Evolutionary conservation across 2,113 vertebrate species (phyloP), one percentile per base, ranked within the genome.

Genomic region (Gallinago undulata): DNA sequence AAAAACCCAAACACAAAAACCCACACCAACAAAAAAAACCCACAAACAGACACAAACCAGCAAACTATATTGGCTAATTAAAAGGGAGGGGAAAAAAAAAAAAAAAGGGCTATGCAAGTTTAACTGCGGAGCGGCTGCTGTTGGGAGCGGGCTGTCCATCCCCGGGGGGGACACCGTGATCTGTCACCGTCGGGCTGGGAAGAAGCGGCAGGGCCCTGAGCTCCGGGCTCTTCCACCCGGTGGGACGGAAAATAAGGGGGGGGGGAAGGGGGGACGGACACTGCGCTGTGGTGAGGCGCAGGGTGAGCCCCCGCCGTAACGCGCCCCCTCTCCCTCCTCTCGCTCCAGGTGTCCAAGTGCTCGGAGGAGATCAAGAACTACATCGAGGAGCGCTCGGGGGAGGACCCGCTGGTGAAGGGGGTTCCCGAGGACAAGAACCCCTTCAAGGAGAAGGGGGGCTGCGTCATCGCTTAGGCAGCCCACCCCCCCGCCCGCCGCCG

Each of bases 371-470:
- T 99, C 81, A 99, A 98, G 95, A 99, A 99, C 45, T 99, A 99
- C 88, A 98, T 99, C 94, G 98, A 99, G 97, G 98, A 98, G 81
- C 97, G 98, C 87, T 98, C 97, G 79, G 99, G 99, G 3, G 99
- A 99, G 51, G 99, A 99, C 84, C 98, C 97, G 35, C 98, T 99
- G 31, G 98, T 99, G 87, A 99, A 99, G 97, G 99, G 99, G 22
- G 98, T 99, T 86, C 96, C 99, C n/a, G 99, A 99, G 93, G 99
- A 99, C 37, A 99, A 99, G 97, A 99, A 99, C 92, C 99, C 99
- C 62, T 99, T 99, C 97, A 99, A 99, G 97, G 99, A 99, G 96
- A 99, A 99, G 97, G 99, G 99, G 90, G 99, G 99, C 93, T 99
- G 99, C 94, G 98, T 99, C 87, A 98, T 99, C 98, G 98, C 98